A percentile compares a stretch with the other conserved stretches of the same genome.
Evolutionary conservation across 2,888 invertebrate genomes (phyloP).

Genomic region (Saturnia pavonia): DNA sequence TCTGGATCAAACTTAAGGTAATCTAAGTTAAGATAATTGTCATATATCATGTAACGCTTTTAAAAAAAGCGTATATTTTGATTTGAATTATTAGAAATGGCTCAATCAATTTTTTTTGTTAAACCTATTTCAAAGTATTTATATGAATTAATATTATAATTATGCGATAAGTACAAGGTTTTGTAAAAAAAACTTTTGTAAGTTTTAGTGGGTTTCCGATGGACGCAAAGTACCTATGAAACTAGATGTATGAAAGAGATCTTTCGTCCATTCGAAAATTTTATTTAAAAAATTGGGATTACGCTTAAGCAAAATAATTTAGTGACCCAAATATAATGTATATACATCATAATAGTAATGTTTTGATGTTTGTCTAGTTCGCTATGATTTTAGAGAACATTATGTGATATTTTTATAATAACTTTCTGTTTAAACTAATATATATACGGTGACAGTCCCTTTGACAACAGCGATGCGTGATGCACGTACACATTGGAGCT

Average conservation of each 20-base stretch:
- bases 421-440: not conserved
- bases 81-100: too few species aligned
- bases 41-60: too few species aligned
- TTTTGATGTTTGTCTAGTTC: not conserved
- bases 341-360: not conserved
- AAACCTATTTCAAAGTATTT: too few species aligned
- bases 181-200: too few species aligned
- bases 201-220: not conserved
- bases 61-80: too few species aligned
- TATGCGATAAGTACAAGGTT: too few species aligned
- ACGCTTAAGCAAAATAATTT: not conserved
- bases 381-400: too few species aligned
- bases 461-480: conserved; percentile 4
- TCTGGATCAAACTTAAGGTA: too few species aligned
- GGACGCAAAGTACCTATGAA: not conserved
- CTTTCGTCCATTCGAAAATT: not conserved
- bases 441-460: not conserved
- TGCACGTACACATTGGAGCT: conserved; percentile 11
- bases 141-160: too few species aligned
- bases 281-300: not conserved
- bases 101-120: too few species aligned
- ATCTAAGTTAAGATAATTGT: too few species aligned
- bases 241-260: not conserved
- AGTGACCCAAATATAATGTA: not conserved
- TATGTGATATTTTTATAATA: not conserved